Conservation (phyloP, 2,888 invertebrate species). For the Clivina fossor region DNA sequence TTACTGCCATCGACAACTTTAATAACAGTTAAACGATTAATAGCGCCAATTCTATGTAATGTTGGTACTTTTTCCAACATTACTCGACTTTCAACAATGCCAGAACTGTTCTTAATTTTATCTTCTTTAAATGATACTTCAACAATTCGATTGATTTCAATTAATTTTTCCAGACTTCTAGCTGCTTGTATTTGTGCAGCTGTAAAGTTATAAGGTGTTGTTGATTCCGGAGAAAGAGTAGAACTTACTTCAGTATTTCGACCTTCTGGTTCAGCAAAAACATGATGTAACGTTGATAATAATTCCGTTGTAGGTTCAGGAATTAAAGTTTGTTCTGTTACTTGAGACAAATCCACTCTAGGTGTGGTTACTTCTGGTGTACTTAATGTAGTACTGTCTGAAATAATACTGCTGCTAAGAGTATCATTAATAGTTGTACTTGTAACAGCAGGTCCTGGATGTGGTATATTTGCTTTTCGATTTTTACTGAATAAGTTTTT, state of each 20-base stretch:
- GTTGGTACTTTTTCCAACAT: slow-evolving; percentile 63
- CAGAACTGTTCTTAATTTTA: slow-evolving; percentile 57
- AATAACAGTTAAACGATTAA: slow-evolving; percentile 68
- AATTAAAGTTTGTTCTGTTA: slow-evolving; percentile 31
- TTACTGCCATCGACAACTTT: slow-evolving; percentile 66
- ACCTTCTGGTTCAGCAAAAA: slow-evolving; percentile 52
- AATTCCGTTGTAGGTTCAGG: slow-evolving; percentile 34
- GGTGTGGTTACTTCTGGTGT: slow-evolving; percentile 34
- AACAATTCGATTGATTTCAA: slow-evolving; percentile 69
- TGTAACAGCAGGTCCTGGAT: slow-evolving; percentile 30
- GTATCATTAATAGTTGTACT: slow-evolving; percentile 4
- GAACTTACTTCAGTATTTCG: slow-evolving; percentile 43
- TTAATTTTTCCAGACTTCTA: slow-evolving; percentile 62
- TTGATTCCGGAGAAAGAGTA: slow-evolving; percentile 44
- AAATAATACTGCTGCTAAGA: slow-evolving; percentile 28
- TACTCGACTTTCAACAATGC: slow-evolving; percentile 57
- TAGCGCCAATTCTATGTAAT: slow-evolving; percentile 68
- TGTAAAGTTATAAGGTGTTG: slow-evolving; percentile 47
- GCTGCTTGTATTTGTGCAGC: slow-evolving; percentile 48
- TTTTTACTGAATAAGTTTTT: slow-evolving; percentile 57
- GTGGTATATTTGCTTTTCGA: slow-evolving; percentile 48
- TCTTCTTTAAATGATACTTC: slow-evolving; percentile 68
- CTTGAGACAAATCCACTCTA: slow-evolving; percentile 26
- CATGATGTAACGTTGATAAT: slow-evolving; percentile 50
- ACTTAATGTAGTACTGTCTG: slow-evolving; percentile 31